Evolutionary conservation across 2,888 invertebrate species (phyloP).

Genomic region (Campaea margaritaria): DNA sequence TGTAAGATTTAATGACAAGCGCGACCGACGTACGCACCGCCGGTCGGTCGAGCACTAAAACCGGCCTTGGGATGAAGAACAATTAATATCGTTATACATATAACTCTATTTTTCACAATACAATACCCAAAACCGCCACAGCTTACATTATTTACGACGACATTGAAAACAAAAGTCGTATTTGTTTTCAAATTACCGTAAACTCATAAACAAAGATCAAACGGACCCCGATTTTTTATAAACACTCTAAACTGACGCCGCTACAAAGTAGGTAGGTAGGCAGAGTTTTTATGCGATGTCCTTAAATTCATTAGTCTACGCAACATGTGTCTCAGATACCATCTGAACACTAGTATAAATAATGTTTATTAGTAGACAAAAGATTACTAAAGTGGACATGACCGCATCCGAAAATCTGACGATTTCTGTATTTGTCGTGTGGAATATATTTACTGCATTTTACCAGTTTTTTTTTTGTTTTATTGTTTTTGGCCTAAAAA

Average conservation of each 20-base stretch:
- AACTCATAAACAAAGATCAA: slow-evolving; percentile 41
- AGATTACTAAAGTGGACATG: slow-evolving; percentile 52
- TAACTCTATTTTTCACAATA: background rate
- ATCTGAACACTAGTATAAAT: slow-evolving; percentile 64
- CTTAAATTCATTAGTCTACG: slow-evolving; percentile 71
- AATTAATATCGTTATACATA: too few species aligned
- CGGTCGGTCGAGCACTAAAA: too few species aligned
- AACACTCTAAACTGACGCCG: slow-evolving; percentile 4
- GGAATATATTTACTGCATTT: background rate
- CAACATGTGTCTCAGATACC: slow-evolving; percentile 78
- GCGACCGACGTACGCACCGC: too few species aligned
- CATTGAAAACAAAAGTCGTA: slow-evolving; percentile 32
- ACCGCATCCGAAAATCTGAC: slow-evolving; percentile 49
- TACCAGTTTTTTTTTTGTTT: too few species aligned
- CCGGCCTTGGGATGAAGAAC: too few species aligned
- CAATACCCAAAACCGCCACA: background rate
- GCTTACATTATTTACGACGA: slow-evolving; percentile 2
- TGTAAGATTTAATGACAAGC: too few species aligned
- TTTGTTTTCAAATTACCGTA: slow-evolving; percentile 36
- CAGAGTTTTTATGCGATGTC: slow-evolving; percentile 55
- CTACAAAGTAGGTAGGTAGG: slow-evolving; percentile 32
- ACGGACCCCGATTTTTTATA: slow-evolving; percentile 34
- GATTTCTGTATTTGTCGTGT: slow-evolving; percentile 1
- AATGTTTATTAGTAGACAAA: slow-evolving; percentile 66
- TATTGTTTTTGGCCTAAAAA: too few species aligned